A percentile compares a stretch with the other conserved stretches of the same genome.
Evolutionary conservation across 2,113 vertebrate species (phyloP).

Genomic region (Corvus cornix): DNA sequence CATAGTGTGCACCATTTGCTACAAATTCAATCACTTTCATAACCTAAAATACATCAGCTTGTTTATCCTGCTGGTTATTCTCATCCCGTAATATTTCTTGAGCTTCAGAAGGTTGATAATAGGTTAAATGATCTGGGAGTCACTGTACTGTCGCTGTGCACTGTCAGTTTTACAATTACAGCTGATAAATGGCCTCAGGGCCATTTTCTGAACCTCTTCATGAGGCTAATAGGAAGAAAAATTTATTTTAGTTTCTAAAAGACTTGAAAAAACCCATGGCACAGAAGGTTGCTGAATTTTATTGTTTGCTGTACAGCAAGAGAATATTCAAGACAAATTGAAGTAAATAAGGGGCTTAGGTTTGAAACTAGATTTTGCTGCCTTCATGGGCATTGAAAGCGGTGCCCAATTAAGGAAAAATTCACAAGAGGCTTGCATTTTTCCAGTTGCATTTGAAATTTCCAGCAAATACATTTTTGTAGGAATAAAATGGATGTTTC

Average conservation of each 20-base stretch:
- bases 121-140: neutral
- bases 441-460: neutral
- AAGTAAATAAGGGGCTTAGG: neutral
- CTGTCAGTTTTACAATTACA: neutral
- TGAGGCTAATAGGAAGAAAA: conserved; percentile 14
- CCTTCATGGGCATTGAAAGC: neutral
- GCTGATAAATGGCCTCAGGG: neutral
- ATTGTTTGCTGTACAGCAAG: neutral
- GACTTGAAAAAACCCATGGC: neutral
- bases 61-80: neutral
- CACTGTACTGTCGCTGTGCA: neutral
- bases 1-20: neutral
- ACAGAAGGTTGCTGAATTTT: neutral
- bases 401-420: neutral
- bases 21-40: neutral
- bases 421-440: neutral
- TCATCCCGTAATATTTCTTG: neutral
- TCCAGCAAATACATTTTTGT: neutral
- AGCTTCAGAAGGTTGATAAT: neutral
- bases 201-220: conserved; percentile 7
- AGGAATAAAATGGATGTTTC: neutral
- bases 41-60: neutral
- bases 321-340: neutral
- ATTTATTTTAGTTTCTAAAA: neutral
- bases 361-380: neutral